Conservation (phyloP, 1,140 invertebrate species). For the Brachionus koreanus region DNA sequence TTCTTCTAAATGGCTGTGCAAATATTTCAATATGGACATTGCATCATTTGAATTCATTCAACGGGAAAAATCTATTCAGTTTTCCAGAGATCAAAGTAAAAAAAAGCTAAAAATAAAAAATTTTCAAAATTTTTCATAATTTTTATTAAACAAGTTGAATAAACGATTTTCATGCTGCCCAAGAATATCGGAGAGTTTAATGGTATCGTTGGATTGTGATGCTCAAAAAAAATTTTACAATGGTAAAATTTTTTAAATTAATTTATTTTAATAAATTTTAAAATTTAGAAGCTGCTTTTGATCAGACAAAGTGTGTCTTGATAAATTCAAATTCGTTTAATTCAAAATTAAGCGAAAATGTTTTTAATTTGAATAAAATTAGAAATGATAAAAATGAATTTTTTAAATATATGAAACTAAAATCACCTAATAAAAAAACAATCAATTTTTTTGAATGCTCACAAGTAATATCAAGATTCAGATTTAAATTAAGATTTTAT, state of each 20-base stretch:
- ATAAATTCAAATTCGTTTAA: background rate
- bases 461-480: background rate
- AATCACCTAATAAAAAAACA: background rate
- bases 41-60: background rate
- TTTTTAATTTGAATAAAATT: background rate
- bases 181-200: background rate
- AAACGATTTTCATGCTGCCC: background rate
- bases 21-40: constrained; percentile 18
- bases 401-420: background rate
- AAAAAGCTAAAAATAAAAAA: background rate
- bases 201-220: background rate
- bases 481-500: background rate
- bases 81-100: background rate
- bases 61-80: background rate
- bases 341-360: background rate
- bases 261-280: background rate
- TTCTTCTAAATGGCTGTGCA: background rate
- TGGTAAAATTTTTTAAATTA: background rate
- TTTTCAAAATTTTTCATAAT: background rate
- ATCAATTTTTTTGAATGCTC: constrained; percentile 10
- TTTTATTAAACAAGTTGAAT: background rate
- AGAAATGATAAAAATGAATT: background rate
- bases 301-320: background rate
- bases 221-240: background rate
- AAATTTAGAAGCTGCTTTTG: background rate